Evolutionary conservation across 2,888 invertebrate genomes (phyloP).

Genomic region (Diarsia rubi): DNA sequence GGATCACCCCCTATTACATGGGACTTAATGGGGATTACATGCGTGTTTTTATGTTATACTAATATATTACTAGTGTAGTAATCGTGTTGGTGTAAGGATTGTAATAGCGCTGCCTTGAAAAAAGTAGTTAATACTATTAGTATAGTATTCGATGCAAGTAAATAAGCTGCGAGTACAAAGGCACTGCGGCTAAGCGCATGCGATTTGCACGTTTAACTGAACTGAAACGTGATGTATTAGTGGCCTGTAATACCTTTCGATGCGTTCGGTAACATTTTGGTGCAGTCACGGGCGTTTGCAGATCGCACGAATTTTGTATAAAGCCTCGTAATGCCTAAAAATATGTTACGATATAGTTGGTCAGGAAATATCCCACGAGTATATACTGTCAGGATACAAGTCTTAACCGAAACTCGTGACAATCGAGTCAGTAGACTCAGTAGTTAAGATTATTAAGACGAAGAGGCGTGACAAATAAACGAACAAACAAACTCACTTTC

Average conservation of each 20-base stretch:
- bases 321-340: neutral
- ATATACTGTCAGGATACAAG: neutral
- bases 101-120: constrained; percentile 9
- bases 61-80: constrained; percentile 46
- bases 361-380: neutral
- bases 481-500: neutral
- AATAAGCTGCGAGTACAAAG: constrained; percentile 37
- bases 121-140: constrained; percentile 24
- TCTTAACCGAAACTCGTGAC: neutral
- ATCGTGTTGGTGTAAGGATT: constrained; percentile 30
- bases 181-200: constrained; percentile 1
- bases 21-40: too few species aligned
- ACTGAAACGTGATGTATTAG: constrained; percentile 17
- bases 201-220: neutral
- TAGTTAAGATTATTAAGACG: neutral
- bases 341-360: neutral
- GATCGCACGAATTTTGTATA: neutral
- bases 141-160: constrained; percentile 34
- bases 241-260: neutral
- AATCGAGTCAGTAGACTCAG: neutral
- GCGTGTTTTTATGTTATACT: too few species aligned
- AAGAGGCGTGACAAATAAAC: neutral
- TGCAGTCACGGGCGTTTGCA: neutral
- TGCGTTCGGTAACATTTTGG: neutral
- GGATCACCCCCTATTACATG: too few species aligned